Evolutionary conservation across 2,888 invertebrate genomes (phyloP).

Genomic region (Taphrorychus bicolor): DNA sequence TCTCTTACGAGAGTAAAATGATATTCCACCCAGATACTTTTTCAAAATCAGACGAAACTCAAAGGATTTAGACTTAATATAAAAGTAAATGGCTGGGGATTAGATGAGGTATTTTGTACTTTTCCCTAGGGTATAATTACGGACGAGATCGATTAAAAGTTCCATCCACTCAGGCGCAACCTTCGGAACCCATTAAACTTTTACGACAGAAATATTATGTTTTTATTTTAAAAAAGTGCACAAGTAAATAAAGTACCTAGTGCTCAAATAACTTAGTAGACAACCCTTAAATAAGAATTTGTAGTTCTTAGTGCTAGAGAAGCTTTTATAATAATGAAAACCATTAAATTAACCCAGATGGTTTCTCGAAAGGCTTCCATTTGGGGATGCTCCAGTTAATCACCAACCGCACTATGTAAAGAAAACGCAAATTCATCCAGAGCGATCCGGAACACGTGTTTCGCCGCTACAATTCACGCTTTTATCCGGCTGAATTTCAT

Average conservation of each 20-base stretch:
- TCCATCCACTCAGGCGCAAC: conserved; percentile 34
- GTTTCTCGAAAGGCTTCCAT: neutral
- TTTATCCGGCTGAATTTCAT: conserved; percentile 12
- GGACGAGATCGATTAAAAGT: conserved; percentile 35
- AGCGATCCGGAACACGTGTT: neutral
- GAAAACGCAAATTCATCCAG: neutral
- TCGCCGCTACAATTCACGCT: conserved; percentile 8
- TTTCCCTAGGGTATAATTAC: conserved; percentile 35
- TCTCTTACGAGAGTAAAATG: neutral
- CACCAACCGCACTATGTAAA: neutral
- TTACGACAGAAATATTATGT: conserved; percentile 36
- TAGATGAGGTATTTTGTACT: conserved; percentile 34
- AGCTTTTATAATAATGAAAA: neutral
- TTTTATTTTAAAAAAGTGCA: conserved; percentile 29
- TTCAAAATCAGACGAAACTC: conserved; percentile 1
- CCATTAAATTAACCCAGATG: neutral
- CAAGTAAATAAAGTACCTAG: neutral
- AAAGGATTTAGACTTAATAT: conserved; percentile 25
- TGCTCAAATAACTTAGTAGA: too few species aligned
- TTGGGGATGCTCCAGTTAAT: neutral
- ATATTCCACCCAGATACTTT: neutral
- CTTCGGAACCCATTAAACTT: conserved; percentile 40
- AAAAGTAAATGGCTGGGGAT: conserved; percentile 38
- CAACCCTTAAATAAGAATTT: too few species aligned
- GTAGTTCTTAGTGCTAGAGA: too few species aligned